Conservation (phyloP, 2,113 vertebrate species). For the Chascanopsetta lugubris region DNA sequence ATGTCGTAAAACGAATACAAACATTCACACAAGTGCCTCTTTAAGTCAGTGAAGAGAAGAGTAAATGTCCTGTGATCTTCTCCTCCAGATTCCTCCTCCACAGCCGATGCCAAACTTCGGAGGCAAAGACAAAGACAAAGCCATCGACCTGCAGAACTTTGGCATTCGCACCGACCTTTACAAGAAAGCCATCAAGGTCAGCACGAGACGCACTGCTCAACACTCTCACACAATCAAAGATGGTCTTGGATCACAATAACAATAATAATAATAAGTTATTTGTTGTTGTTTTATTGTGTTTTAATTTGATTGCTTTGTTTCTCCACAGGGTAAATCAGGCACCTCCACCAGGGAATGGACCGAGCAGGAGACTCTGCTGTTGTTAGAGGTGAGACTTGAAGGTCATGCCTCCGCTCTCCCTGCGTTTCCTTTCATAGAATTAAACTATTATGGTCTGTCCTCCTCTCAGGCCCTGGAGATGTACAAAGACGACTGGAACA, state of each 20-base stretch:
- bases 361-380: conserved; percentile 94
- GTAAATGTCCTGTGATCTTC: fast-evolving
- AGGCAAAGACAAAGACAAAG: conserved; percentile 94
- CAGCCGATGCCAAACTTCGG: conserved; percentile 94
- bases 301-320: conserved; percentile 17
- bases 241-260: too few relatives aligned
- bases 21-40: neutral
- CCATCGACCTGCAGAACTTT: conserved; percentile 94
- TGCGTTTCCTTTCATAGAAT: neutral
- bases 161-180: conserved; percentile 94
- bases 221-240: too few relatives aligned
- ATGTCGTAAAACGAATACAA: neutral
- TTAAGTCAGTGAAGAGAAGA: neutral
- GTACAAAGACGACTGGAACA: conserved; percentile 99
- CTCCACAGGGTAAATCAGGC: conserved; percentile 85
- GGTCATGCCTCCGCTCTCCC: neutral
- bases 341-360: conserved; percentile 94
- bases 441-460: neutral
- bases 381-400: conserved; percentile 90
- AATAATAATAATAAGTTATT: too few relatives aligned
- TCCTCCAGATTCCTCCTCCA: conserved; percentile 86
- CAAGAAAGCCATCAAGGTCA: conserved; percentile 94
- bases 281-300: neutral
- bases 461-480: conserved; percentile 90
- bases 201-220: neutral